Evolutionary conservation across 2,888 invertebrate genomes (phyloP), one percentile per base, ranked within the genome.

Genomic region (Neoascia interrupta): DNA sequence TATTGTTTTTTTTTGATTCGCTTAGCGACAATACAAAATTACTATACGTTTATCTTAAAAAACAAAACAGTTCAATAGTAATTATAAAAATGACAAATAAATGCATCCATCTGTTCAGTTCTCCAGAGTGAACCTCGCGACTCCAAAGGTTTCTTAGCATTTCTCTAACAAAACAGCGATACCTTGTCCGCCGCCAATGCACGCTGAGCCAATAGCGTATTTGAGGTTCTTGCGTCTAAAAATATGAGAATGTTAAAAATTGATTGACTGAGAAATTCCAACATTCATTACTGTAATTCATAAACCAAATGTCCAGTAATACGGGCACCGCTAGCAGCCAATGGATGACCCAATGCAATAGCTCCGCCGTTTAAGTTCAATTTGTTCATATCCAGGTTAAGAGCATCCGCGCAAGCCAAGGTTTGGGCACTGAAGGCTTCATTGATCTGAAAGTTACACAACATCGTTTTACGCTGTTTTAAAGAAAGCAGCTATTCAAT

Each of bases 111-210:
- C 49, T 60, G 51, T 13, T 37, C 8, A 10, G 4, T 41, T 61
- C 36, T 6, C 19, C 3, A 10, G 23, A 3, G 15, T 5, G 18
- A 19, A 45, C 11, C 41, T 34, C 53, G 53, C 47, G 43, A 13
- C 16, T 51, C n/a, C 13, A 49, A 8, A 28, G 34, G 11, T 11
- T 37, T 23, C 21, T 69, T 83, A 87, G 73, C 86, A 85, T 16
- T 92, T 88, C 89, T 99, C 98, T 41, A 99, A 86, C 86, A 99
- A 90, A 10, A 99, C 84, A 1, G 99, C 97, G 85, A 99, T 99
- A 72, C 99, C 99, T 90, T 99, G 98, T 1, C 99, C 99, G 41
- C 99, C 99, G 21, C 99, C 99, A 89, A 99, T 99, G 88, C 99
- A 99, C 0, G 99, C 99, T 0, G 98, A 94, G 6, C 98, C 99